Evolutionary conservation across 2,113 vertebrate species (phyloP).

Genomic region (Apeltes quadracus): DNA sequence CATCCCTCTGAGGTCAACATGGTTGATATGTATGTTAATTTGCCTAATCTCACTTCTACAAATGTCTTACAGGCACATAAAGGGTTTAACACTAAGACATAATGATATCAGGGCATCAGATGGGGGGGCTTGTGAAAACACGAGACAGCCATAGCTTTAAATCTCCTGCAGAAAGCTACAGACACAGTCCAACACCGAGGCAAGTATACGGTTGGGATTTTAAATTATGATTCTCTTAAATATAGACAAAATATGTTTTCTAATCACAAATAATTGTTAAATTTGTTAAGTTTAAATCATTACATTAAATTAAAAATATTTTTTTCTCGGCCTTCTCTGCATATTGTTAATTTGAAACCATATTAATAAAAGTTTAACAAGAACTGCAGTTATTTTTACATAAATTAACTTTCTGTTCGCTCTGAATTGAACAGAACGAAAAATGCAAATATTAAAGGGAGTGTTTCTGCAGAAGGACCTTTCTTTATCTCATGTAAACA

Average conservation of each 20-base stretch:
- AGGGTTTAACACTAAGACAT: conserved; percentile 77
- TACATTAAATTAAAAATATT: background rate
- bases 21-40: conserved; percentile 82
- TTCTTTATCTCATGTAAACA: conserved; percentile 13
- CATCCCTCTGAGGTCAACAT: conserved; percentile 77
- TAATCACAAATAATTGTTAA: background rate
- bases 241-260: background rate
- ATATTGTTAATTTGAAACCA: background rate
- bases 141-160: conserved; percentile 58
- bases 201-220: background rate
- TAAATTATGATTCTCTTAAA: conserved; percentile 3
- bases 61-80: conserved; percentile 82
- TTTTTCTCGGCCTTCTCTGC: background rate
- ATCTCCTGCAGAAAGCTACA: conserved; percentile 48
- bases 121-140: conserved; percentile 66
- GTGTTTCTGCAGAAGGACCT: conserved; percentile 2
- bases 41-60: conserved; percentile 80
- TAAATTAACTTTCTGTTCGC: background rate
- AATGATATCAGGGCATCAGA: conserved; percentile 79
- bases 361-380: background rate
- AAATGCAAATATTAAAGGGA: background rate
- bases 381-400: conserved; percentile 4
- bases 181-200: conserved; percentile 29
- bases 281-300: background rate
- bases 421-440: conserved; percentile 5